Evolutionary conservation across 2,888 invertebrate genomes (phyloP).

Genomic region (Sinohyriopsis cumingii): DNA sequence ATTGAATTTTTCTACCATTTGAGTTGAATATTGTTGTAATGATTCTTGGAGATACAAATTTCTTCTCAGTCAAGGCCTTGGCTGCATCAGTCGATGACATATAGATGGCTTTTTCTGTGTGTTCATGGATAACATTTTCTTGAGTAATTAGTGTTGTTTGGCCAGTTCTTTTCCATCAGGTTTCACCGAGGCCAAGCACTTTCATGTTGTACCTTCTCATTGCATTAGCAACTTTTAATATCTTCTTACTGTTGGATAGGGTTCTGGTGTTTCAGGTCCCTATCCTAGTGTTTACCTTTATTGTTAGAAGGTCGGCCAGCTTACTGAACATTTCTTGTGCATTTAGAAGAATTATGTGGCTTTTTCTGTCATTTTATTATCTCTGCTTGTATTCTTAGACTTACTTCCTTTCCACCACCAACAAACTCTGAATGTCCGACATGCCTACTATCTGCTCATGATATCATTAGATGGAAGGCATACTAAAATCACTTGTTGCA

Average conservation of each 20-base stretch:
- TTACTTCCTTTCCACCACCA: too few relatives aligned
- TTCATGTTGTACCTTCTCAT: slow-evolving; percentile 5
- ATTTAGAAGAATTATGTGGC: too few relatives aligned
- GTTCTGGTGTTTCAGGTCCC: slow-evolving; percentile 11
- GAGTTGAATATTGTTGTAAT: neutral
- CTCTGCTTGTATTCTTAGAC: too few relatives aligned
- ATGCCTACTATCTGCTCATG: too few relatives aligned
- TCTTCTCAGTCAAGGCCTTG: neutral
- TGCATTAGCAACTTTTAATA: neutral
- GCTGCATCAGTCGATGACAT: slow-evolving; percentile 1
- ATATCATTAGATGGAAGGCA: too few relatives aligned
- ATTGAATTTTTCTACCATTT: neutral
- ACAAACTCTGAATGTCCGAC: too few relatives aligned
- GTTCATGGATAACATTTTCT: slow-evolving; percentile 1
- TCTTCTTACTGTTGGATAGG: slow-evolving; percentile 1
- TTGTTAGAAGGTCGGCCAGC: slow-evolving; percentile 7
- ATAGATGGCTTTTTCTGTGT: neutral
- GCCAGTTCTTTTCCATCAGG: slow-evolving; percentile 2
- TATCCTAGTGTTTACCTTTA: slow-evolving; percentile 3
- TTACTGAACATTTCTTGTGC: neutral
- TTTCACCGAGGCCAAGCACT: neutral
- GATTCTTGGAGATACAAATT: slow-evolving; percentile 2
- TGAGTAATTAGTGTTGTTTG: slow-evolving; percentile 3
- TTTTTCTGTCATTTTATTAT: too few relatives aligned
- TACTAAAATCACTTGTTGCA: too few relatives aligned